phyloP scores from a whole-genome alignment of 2,888 invertebrate species.

The Pandemis corylana region DNA sequence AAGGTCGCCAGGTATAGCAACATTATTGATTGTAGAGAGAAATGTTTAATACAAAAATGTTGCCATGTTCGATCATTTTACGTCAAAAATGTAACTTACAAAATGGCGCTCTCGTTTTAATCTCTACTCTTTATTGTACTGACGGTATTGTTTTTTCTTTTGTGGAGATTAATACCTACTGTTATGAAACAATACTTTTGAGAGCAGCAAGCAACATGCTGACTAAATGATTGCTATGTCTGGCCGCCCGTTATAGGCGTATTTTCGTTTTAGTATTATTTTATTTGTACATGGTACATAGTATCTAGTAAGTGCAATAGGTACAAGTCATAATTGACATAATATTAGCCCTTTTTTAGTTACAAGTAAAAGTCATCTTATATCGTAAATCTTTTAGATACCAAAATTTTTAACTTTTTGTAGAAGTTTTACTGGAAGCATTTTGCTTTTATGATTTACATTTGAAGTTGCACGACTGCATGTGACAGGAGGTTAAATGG shows the following conservation, averaged over 20 bases:
- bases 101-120: too few species aligned
- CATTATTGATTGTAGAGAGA: neutral
- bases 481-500: constrained; percentile 6
- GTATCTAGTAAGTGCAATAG: constrained; percentile 65
- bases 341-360: constrained; percentile 51
- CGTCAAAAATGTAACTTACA: too few species aligned
- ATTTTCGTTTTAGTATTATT: constrained; percentile 52
- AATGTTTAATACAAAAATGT: too few species aligned
- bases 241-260: constrained; percentile 16
- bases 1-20: neutral
- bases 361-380: constrained; percentile 48
- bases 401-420: constrained; percentile 47
- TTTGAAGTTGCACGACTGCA: constrained; percentile 19
- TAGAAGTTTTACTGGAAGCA: constrained; percentile 31
- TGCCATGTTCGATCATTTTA: too few species aligned
- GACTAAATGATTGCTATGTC: neutral
- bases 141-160: too few species aligned
- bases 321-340: constrained; percentile 74
- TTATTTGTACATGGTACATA: constrained; percentile 56
- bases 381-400: constrained; percentile 52
- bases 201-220: neutral
- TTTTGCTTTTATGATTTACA: constrained; percentile 27
- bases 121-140: too few species aligned
- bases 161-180: too few species aligned
- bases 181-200: neutral